Percentiles rank a stretch among this genome's conserved stretches.
Conservation (phyloP, 2,797 vertebrate species). For the Fistularia commersonii region DNA sequence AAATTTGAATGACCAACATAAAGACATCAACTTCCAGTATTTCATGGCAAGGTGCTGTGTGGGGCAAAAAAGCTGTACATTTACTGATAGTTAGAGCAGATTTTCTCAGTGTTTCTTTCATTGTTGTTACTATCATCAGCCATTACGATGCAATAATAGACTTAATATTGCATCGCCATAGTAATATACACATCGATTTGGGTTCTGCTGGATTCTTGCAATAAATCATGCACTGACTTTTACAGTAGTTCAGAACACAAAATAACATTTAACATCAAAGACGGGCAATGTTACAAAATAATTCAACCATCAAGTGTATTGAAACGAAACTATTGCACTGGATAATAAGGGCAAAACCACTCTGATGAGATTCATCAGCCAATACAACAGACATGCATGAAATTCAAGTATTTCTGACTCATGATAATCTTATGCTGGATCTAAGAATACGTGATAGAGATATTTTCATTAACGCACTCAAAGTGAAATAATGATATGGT, state of each 20-base stretch:
- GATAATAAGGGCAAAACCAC: constrained; percentile 43
- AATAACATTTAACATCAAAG: constrained; percentile 27
- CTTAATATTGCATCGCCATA: constrained; percentile 31
- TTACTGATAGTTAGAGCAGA: constrained; percentile 17
- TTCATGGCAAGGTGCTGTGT: constrained; percentile 6
- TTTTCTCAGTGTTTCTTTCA: constrained; percentile 22
- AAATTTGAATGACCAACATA: constrained; percentile 8
- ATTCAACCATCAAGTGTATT: constrained; percentile 26
- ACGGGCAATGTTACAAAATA: constrained; percentile 29
- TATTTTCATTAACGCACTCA: constrained; percentile 43
- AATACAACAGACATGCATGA: constrained; percentile 35
- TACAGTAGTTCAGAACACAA: constrained; percentile 20
- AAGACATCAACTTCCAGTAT: constrained; percentile 12
- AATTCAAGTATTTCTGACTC: constrained; percentile 62
- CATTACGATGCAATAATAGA: constrained; percentile 18
- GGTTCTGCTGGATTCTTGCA: constrained; percentile 25
- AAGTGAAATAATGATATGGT: constrained; percentile 48
- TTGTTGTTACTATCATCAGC: constrained; percentile 32
- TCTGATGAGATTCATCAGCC: constrained; percentile 20
- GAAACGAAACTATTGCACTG: constrained; percentile 19
- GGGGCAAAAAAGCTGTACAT: constrained; percentile 15
- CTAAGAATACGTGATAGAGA: constrained; percentile 25
- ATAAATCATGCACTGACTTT: constrained; percentile 40
- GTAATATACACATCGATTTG: constrained; percentile 30
- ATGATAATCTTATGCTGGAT: constrained; percentile 31